A percentile compares a stretch with the other conserved stretches of the same genome.
Conservation (phyloP, 2,888 invertebrate genomes). For the Leucozona laternaria region DNA sequence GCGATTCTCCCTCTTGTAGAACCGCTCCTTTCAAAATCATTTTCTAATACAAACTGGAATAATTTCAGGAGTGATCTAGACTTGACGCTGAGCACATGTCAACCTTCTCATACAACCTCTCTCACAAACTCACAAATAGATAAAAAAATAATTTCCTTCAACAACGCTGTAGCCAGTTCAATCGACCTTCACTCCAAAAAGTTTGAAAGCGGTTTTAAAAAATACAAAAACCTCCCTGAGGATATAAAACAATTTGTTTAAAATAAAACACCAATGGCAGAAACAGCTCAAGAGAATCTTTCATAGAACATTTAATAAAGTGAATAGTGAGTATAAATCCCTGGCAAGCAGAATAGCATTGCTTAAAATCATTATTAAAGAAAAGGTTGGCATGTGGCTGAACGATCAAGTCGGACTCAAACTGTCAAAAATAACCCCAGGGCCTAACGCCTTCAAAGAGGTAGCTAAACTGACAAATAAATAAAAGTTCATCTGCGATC, state of each 20-base stretch:
- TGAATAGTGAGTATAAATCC: neutral
- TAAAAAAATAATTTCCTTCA: neutral
- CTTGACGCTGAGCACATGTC: neutral
- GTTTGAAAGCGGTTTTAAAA: neutral
- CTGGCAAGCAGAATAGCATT: no score
- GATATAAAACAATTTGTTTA: neutral
- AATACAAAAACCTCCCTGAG: neutral
- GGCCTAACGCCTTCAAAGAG: no score
- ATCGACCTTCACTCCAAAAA: neutral
- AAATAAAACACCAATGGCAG: conserved; percentile 14
- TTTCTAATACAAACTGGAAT: neutral
- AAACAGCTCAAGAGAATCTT: neutral
- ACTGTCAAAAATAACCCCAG: no score
- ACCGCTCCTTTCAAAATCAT: neutral
- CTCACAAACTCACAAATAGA: neutral
- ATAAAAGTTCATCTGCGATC: no score
- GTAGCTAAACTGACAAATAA: no score
- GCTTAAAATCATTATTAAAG: no score
- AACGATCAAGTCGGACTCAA: no score
- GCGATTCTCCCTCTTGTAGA: neutral
- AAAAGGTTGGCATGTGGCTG: no score
- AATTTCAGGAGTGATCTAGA: neutral
- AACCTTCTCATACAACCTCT: neutral
- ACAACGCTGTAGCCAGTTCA: neutral
- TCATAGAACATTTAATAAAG: neutral